Evolutionary conservation across 2,797 vertebrate genomes (phyloP).

Genomic region (Molothrus aeneus): DNA sequence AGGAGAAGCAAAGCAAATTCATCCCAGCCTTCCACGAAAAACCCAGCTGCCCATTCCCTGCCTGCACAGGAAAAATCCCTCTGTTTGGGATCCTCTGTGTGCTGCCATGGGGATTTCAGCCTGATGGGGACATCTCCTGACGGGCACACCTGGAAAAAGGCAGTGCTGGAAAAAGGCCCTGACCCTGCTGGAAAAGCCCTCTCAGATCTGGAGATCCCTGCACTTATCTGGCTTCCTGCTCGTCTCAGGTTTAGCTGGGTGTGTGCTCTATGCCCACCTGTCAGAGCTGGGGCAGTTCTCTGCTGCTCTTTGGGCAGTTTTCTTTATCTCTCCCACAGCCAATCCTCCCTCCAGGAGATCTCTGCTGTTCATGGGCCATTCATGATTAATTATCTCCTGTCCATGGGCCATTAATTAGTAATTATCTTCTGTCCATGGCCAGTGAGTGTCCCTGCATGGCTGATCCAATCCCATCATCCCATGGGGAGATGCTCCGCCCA

Average conservation of each 20-base stretch:
- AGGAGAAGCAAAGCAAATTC: neutral
- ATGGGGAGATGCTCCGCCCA: neutral
- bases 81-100: neutral
- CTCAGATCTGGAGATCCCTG: neutral
- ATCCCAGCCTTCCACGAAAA: neutral
- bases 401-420: too few species aligned
- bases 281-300: neutral
- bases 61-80: neutral
- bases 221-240: neutral
- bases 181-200: neutral
- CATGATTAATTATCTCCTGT: too few species aligned
- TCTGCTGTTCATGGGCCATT: neutral
- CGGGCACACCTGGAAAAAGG: neutral
- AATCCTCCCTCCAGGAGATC: too few species aligned
- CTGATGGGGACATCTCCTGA: neutral
- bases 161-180: neutral
- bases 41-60: neutral
- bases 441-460: neutral
- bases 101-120: neutral
- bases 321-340: too few species aligned
- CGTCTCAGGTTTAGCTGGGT: neutral
- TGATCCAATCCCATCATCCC: neutral
- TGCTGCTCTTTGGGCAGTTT: neutral
- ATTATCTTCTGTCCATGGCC: neutral
- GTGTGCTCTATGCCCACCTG: neutral